Conservation (phyloP, 2,888 invertebrate genomes). For the Pollenia angustigena region DNA sequence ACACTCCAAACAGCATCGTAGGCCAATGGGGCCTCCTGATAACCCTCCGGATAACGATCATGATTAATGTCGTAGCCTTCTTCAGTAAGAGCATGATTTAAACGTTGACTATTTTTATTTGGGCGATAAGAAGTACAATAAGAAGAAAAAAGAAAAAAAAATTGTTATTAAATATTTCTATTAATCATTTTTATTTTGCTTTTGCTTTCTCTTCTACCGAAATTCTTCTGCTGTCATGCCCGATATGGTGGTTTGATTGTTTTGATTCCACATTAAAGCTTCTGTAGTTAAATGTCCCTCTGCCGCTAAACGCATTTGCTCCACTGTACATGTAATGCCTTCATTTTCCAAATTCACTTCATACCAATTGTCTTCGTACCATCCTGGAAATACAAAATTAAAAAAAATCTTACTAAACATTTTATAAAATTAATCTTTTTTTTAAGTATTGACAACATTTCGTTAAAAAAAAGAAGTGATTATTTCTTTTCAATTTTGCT, state of each 20-base stretch:
- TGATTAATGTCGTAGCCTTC: slow-evolving; percentile 94
- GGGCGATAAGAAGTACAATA: not conserved
- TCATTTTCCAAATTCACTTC: slow-evolving; percentile 93
- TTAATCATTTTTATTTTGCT: not conserved
- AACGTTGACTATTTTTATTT: slow-evolving; percentile 86
- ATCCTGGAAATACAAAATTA: slow-evolving; percentile 86
- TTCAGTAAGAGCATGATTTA: slow-evolving; percentile 92
- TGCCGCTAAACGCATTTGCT: slow-evolving; percentile 96
- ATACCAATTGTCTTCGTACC: slow-evolving; percentile 99
- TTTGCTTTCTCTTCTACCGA: slow-evolving; percentile 83
- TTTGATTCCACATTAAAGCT: slow-evolving; percentile 99
- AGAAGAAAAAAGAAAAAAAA: slow-evolving; percentile 1
- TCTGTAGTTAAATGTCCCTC: slow-evolving; percentile 99
- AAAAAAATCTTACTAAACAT: too few species aligned
- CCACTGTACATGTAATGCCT: slow-evolving; percentile 95
- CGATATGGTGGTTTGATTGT: slow-evolving; percentile 96
- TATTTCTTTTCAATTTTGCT: not conserved
- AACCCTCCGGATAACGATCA: slow-evolving; percentile 95
- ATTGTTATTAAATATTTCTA: not conserved
- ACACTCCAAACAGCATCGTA: slow-evolving; percentile 99
- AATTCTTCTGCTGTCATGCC: slow-evolving; percentile 98
- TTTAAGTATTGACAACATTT: too few species aligned
- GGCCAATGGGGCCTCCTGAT: slow-evolving; percentile 98
- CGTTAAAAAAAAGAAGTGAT: not conserved
- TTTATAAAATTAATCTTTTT: not conserved